These are phyloP conservation scores for Ranitomeya imitator DNA, from an alignment of 2,113 vertebrate genomes.

Conservation along the genomic window DNA sequence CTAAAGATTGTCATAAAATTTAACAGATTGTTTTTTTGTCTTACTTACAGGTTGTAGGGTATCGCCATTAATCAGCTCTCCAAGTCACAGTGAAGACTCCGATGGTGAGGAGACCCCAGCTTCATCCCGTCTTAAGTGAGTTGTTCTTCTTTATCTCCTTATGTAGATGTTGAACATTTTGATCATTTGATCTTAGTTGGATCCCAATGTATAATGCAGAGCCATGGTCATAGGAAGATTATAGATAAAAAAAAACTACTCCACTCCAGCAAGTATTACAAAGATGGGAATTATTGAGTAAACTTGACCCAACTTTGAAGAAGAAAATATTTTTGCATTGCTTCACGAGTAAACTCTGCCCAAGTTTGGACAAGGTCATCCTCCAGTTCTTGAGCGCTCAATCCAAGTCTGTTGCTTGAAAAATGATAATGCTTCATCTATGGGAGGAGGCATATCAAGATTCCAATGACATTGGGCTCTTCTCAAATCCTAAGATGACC, in stretches of 20 bases:
- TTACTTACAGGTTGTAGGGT: constrained; percentile 44
- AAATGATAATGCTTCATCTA: background rate
- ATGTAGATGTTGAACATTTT: background rate
- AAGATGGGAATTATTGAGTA: background rate
- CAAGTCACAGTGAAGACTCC: constrained; percentile 41
- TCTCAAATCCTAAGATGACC: background rate
- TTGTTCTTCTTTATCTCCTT: background rate
- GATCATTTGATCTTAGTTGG: background rate
- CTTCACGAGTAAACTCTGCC: no score
- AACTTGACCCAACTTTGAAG: background rate
- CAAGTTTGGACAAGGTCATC: background rate
- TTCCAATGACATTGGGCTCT: background rate
- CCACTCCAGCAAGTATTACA: background rate
- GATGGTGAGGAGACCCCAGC: constrained; percentile 22
- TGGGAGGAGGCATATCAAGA: background rate
- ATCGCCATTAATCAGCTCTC: constrained; percentile 24
- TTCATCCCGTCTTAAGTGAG: constrained; percentile 5
- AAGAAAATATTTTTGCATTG: no score
- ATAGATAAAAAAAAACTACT: background rate
- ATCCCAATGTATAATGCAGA: background rate
- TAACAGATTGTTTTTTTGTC: background rate
- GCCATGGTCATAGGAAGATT: background rate
- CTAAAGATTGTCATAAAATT: no score
- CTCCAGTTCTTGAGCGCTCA: background rate
- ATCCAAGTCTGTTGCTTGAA: background rate